A percentile compares a stretch with the other conserved stretches of the same genome.
These are phyloP conservation scores for Acleris holmiana DNA, from an alignment of 2,888 invertebrate genomes.

Conservation along the genomic window DNA sequence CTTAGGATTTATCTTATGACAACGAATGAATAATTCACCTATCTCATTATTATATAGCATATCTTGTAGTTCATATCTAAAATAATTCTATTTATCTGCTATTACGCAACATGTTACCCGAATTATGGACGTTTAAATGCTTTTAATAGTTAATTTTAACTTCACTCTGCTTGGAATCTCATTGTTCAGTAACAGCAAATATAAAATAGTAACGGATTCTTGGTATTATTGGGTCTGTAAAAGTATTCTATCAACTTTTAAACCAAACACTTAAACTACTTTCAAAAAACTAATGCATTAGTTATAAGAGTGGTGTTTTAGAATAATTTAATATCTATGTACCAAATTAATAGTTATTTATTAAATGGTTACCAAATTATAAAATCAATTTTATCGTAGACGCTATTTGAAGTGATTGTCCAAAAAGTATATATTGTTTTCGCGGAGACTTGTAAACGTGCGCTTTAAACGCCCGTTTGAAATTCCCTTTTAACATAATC, in stretches of 20 bases:
- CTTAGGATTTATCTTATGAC: conserved; percentile 64
- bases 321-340: conserved; percentile 40
- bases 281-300: conserved; percentile 6
- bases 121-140: conserved; percentile 39
- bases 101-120: conserved; percentile 44
- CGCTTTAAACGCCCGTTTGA: conserved; percentile 18
- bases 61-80: conserved; percentile 77
- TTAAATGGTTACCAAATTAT: conserved; percentile 30
- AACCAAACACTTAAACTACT: neutral
- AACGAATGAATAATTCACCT: conserved; percentile 65
- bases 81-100: conserved; percentile 46
- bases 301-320: conserved; percentile 18
- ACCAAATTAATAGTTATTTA: conserved; percentile 23
- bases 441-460: conserved; percentile 20
- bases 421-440: conserved; percentile 1
- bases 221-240: neutral
- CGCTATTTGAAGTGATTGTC: conserved; percentile 10
- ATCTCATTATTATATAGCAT: conserved; percentile 68
- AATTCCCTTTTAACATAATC: conserved; percentile 12
- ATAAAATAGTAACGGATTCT: neutral
- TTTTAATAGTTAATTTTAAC: conserved; percentile 33
- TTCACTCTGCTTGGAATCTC: conserved; percentile 27
- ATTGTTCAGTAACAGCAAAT: neutral
- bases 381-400: conserved; percentile 27
- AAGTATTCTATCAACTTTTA: neutral